Base-by-base conservation (phyloP, 2,797 vertebrate species). In the Aphelocoma californica region DNA sequence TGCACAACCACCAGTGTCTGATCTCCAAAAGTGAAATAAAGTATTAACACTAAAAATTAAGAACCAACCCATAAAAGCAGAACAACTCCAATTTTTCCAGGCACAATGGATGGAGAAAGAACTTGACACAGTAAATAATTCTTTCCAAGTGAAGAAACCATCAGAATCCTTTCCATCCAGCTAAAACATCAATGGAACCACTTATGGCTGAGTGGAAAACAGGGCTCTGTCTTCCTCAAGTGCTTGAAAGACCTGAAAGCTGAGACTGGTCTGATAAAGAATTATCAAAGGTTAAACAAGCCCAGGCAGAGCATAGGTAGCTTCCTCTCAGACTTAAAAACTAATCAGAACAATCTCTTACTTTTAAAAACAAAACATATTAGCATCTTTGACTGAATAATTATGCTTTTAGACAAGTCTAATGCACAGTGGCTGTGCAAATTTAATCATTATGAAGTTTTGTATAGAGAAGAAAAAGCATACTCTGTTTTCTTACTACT, bases 351-450 rank as follows among this genome's bases (percentile, higher is more conserved):
- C 24, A 70, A 70, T 66, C 10, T 58, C 45, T 36, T 54, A 28
- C 19, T 78, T 45, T 71, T 24, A 21, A 54, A 75, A 62, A 21
- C 7, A 57, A 85, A 62, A 25, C 34, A 10, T 3, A 53, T 40
- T 40, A 88, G 47, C 18, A 67, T 28, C 24, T 79, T 50, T 25
- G 45, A 45, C 24, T 29, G 29, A 86, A 40, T 26, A 77, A 61
- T 21, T 40, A 10, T 17, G 15, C 32, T 56, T 81, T 65, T 29
- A 69, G 36, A 36, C 7, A 81, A 48, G 10, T 47, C 31, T 45
- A n/a, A 20, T 0, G 0, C 21, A 48, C 3, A 21, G 3, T 5
- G 2, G 8, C 8, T 66, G 19, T 18, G 8, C 7, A 7, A 58
- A 72, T 72, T 34, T n/a, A 75, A 84, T 40, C 11, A 56, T 57